phyloP scores from a whole-genome alignment of 2,888 invertebrate species.

The Eristalinus aeneus region DNA sequence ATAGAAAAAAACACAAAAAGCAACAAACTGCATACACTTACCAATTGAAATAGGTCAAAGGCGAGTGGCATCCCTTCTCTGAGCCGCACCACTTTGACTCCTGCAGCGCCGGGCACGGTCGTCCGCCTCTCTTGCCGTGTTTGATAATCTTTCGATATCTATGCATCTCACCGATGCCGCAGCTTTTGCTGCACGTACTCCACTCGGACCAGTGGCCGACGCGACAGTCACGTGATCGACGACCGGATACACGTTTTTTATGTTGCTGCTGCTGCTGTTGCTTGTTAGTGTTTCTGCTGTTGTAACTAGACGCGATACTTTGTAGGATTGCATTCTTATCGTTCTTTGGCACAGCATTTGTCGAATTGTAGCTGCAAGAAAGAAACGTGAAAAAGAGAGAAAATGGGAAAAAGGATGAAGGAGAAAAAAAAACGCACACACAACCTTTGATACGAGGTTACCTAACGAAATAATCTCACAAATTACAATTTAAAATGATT shows the following conservation, averaged over 20 bases:
- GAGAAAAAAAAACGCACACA: background rate
- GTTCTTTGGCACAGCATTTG: constrained; percentile 81
- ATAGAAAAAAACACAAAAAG: background rate
- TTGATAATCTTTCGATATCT: constrained; percentile 89
- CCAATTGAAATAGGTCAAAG: constrained; percentile 84
- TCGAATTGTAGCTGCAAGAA: constrained; percentile 75
- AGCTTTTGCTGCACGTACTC: constrained; percentile 93
- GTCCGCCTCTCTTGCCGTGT: constrained; percentile 89
- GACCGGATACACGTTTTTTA: constrained; percentile 79
- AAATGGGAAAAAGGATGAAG: background rate
- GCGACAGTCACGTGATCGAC: constrained; percentile 89
- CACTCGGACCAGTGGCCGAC: constrained; percentile 93
- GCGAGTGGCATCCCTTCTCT: constrained; percentile 85
- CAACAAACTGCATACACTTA: constrained; percentile 75
- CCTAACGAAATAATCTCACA: constrained; percentile 45
- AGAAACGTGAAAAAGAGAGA: no score
- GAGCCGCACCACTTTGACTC: constrained; percentile 95
- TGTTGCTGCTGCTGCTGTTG: constrained; percentile 74
- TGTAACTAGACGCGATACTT: constrained; percentile 86
- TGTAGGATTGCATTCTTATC: constrained; percentile 87
- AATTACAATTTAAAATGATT: constrained; percentile 36
- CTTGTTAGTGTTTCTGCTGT: constrained; percentile 77
- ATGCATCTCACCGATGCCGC: constrained; percentile 94
- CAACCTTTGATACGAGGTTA: background rate
- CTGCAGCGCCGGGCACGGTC: constrained; percentile 90